Conservation (phyloP, 2,888 invertebrate genomes). For the Caenorhabditis zanzibari region DNA sequence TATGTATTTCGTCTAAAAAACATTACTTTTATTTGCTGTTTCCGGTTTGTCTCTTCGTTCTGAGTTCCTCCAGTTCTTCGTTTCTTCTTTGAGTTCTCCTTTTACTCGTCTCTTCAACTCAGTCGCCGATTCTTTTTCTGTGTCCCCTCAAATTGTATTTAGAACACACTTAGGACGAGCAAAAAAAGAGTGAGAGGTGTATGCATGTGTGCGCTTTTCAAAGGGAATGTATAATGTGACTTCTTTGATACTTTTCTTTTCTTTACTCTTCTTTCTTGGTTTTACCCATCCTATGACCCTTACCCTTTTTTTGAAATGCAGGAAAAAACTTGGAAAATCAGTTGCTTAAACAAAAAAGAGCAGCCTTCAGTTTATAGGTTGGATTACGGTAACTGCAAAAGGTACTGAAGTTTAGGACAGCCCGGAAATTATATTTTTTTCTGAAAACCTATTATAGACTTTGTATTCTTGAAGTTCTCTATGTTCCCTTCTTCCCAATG, state of each 20-base stretch:
- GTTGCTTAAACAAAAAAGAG: background rate
- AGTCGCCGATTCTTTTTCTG: constrained; percentile 14
- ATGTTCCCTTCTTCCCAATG: background rate
- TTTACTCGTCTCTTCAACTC: constrained; percentile 5
- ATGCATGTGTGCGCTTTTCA: constrained; percentile 56
- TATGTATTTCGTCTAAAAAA: constrained; percentile 61
- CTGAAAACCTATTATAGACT: background rate
- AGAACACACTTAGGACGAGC: constrained; percentile 59
- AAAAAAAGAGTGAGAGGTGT: constrained; percentile 42
- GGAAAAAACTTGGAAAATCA: background rate
- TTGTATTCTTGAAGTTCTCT: too few relatives aligned
- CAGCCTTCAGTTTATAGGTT: background rate
- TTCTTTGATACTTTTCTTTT: constrained; percentile 50
- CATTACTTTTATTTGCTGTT: constrained; percentile 62
- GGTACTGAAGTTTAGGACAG: background rate
- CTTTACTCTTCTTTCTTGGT: constrained; percentile 27
- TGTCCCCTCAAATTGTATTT: constrained; percentile 50
- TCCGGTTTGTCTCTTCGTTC: constrained; percentile 55
- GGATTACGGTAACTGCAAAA: background rate
- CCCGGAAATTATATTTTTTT: background rate
- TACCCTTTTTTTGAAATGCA: constrained; percentile 18
- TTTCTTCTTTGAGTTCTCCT: background rate
- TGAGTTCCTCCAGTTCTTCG: constrained; percentile 36
- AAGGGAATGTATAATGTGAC: constrained; percentile 56
- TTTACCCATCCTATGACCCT: constrained; percentile 6